phyloP scores from a whole-genome alignment of 1,140 invertebrate species.

The Ceratitis capitata region DNA sequence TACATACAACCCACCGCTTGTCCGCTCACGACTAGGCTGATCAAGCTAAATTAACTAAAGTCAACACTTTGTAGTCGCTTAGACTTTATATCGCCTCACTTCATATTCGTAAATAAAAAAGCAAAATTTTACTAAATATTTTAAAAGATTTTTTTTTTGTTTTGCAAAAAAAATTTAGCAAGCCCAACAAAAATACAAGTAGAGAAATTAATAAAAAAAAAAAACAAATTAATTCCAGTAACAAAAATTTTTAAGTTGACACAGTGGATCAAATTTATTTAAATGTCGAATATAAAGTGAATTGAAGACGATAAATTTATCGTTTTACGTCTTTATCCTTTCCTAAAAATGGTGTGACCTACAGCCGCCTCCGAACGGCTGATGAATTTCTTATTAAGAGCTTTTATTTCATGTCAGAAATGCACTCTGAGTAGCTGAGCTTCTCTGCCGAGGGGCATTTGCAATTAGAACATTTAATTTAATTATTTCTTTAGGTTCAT shows the following conservation, averaged over 20 bases:
- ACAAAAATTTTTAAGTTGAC: not conserved
- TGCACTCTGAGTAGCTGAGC: too few relatives aligned
- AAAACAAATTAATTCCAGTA: not conserved
- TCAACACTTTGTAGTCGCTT: not conserved
- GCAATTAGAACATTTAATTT: too few relatives aligned
- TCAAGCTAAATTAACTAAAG: constrained; percentile 19
- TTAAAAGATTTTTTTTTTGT: not conserved
- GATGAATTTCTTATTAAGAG: too few relatives aligned
- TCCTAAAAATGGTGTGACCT: too few relatives aligned
- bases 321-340: too few relatives aligned
- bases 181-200: not conserved
- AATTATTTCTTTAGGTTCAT: too few relatives aligned
- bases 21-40: constrained; percentile 1
- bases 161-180: not conserved
- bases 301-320: too few relatives aligned
- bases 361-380: too few relatives aligned
- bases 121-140: not conserved
- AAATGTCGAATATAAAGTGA: not conserved
- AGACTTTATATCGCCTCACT: constrained; percentile 11
- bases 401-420: too few relatives aligned
- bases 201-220: not conserved
- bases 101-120: not conserved
- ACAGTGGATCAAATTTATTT: not conserved
- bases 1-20: not conserved
- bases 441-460: too few relatives aligned